Evolutionary conservation across 2,888 invertebrate species (phyloP), one percentile per base, ranked within the genome.

Genomic region (Ophion costatus): DNA sequence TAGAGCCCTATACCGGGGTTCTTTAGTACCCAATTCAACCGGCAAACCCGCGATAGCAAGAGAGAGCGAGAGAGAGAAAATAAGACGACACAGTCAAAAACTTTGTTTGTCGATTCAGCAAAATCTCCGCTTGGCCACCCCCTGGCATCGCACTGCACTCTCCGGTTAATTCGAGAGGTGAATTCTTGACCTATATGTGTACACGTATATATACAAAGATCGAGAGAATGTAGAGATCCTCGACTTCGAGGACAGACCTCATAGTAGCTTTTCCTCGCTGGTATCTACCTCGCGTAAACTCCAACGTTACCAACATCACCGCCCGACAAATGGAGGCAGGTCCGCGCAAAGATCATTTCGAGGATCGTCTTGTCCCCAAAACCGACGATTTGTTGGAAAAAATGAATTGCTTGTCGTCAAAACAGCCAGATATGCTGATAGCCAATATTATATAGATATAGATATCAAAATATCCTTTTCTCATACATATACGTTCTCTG

Each of bases 91-190:
- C 24, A 81, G 74, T 77, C 63, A 56, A 73, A 82, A 85, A 85
- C 73, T 82, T 85, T 80, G 85, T 85, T 85, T 82, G 82, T 77
- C 85, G 82, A 85, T 85, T 82, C 76, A 82, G 85, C 85, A 76
- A 29, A 83, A 82, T 42, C 82, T 61, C 24, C 79, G 75, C 75
- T 75, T 67, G 64, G 73, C 9, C 42, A 20, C 71, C 73, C 74
- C 38, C 61, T 56, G 33, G 61, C 33, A 61, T 29, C 14, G 80
- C 42, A 24, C 56, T 67, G 76, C 79, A 85, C 85, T 85, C 79
- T 82, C 76, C 76, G 71, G 85, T 82, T 85, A 85, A 85, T 85
- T 85, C 82, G 79, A 82, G 76, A 80, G 82, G 82, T 61, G 64
- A 80, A 67, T 59, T 63, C 71, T 33, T 20, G n/a, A 45, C n/a